phyloP scores from a whole-genome alignment of 92 coral and sea anemone species.

The Chrysogorgia sp. region DNA sequence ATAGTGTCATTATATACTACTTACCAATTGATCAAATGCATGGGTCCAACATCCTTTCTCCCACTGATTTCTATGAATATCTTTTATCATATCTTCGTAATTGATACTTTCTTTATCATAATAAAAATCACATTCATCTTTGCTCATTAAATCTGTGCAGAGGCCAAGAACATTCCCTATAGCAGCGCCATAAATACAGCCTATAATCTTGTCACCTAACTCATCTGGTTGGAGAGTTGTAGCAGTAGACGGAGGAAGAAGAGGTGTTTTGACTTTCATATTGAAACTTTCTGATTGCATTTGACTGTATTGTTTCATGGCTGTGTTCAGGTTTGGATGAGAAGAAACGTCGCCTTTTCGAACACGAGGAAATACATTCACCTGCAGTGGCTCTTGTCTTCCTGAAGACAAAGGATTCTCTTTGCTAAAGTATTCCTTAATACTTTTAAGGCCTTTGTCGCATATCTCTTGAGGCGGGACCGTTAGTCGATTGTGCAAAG shows the following conservation, averaged over 20 bases:
- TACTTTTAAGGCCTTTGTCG: conserved; percentile 79
- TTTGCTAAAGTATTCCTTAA: conserved; percentile 68
- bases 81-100: conserved; percentile 74
- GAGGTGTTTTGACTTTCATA: conserved; percentile 83
- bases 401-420: conserved; percentile 34
- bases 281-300: conserved; percentile 78
- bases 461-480: conserved; percentile 91
- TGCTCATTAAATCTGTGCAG: conserved; percentile 89
- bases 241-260: conserved; percentile 83
- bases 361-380: conserved; percentile 85
- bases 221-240: conserved; percentile 92
- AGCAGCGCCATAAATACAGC: conserved; percentile 98
- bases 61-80: conserved; percentile 87
- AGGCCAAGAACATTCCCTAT: conserved; percentile 88
- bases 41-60: conserved; percentile 92
- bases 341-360: conserved; percentile 80
- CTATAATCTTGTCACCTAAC: conserved; percentile 85
- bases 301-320: conserved; percentile 89
- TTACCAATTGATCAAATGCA: conserved; percentile 90
- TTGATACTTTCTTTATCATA: conserved; percentile 66
- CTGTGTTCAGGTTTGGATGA: conserved; percentile 89
- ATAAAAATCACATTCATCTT: conserved; percentile 88
- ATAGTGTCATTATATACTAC: too few relatives aligned
- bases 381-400: conserved; percentile 51
- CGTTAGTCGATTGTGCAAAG: conserved; percentile 79